Conservation (phyloP, 2,797 vertebrate genomes). For the Neostethus bicornis region DNA sequence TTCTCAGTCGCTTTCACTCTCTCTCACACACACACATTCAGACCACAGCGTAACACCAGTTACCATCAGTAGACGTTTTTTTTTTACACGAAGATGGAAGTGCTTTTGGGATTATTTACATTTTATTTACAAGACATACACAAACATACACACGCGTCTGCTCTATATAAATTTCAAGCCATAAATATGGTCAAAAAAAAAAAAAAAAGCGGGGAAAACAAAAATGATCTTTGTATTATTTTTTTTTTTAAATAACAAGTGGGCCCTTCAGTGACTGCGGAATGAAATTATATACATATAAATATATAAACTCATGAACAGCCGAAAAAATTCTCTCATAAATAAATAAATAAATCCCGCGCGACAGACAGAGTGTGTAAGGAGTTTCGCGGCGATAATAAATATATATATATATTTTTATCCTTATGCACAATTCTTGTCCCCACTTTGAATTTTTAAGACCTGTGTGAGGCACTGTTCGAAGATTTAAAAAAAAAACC, state of each 20-base stretch:
- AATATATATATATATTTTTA: too few relatives aligned
- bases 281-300: too few relatives aligned
- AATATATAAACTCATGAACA: slow-evolving; percentile 44
- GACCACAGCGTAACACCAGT: slow-evolving; percentile 56
- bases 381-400: slow-evolving; percentile 75
- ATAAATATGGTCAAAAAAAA: slow-evolving; percentile 80
- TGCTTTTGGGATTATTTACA: slow-evolving; percentile 79
- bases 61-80: slow-evolving; percentile 76
- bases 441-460: slow-evolving; percentile 59
- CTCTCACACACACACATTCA: slow-evolving; percentile 45
- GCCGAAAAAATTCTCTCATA: slow-evolving; percentile 75
- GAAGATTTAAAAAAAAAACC: slow-evolving; percentile 27
- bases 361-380: slow-evolving; percentile 45
- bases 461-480: slow-evolving; percentile 71
- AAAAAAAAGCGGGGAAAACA: too few relatives aligned
- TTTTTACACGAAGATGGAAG: slow-evolving; percentile 76
- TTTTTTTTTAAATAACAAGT: slow-evolving; percentile 73
- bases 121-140: slow-evolving; percentile 67
- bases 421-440: slow-evolving; percentile 72
- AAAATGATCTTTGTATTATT: slow-evolving; percentile 40
- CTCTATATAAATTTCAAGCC: slow-evolving; percentile 68
- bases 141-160: slow-evolving; percentile 61
- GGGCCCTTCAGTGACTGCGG: slow-evolving; percentile 81
- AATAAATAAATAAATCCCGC: slow-evolving; percentile 84
- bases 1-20: slow-evolving; percentile 32